phyloP scores from a whole-genome alignment of 2,888 invertebrate genomes.

The Sycophila texana region DNA sequence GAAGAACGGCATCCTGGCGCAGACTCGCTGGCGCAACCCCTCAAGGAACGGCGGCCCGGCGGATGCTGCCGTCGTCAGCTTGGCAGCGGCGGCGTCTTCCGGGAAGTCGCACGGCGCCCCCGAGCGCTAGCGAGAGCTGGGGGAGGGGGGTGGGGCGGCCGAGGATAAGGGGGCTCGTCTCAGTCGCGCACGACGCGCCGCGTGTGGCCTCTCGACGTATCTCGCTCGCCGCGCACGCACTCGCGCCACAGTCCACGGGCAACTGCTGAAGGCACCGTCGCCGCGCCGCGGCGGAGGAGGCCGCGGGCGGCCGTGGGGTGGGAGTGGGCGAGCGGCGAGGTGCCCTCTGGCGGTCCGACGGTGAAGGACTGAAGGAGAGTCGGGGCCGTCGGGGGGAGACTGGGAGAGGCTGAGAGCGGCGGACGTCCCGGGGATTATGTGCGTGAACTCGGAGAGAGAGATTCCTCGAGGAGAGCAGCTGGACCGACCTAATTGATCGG shows the following conservation, averaged over 20 bases:
- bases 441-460: too few relatives aligned
- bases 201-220: background rate
- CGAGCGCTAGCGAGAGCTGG: background rate
- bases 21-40: conserved; percentile 36
- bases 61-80: conserved; percentile 40
- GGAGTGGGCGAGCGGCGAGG: too few relatives aligned
- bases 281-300: background rate
- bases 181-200: background rate
- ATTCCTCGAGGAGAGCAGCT: too few relatives aligned
- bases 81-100: background rate
- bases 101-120: background rate
- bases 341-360: background rate
- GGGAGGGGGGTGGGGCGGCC: background rate
- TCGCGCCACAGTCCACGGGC: background rate
- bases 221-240: conserved; percentile 23
- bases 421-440: too few relatives aligned
- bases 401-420: background rate
- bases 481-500: too few relatives aligned
- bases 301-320: background rate
- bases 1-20: conserved; percentile 88
- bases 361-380: background rate
- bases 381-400: background rate
- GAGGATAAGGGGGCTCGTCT: background rate
- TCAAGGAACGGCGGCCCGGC: conserved; percentile 24
- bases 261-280: conserved; percentile 8